phyloP scores from a whole-genome alignment of 2,113 vertebrate species.

The Sardina pilchardus region DNA sequence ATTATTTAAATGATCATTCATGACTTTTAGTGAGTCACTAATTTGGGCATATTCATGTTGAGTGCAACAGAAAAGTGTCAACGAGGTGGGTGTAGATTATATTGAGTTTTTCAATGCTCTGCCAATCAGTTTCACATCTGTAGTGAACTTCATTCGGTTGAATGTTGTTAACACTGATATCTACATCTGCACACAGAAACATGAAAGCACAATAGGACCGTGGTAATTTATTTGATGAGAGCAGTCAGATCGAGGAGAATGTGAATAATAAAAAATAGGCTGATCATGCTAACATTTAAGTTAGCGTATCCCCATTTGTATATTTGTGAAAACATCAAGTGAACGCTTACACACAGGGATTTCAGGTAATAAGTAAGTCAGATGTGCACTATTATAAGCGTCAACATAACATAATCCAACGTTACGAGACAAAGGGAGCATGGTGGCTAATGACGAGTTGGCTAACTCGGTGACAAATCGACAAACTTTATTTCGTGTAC shows the following conservation, averaged over 20 bases:
- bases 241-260: too few relatives aligned
- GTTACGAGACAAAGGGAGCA: too few relatives aligned
- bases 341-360: conserved; percentile 87
- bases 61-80: too few relatives aligned
- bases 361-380: too few relatives aligned
- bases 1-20: too few relatives aligned
- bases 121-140: conserved; percentile 89
- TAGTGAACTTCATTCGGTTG: conserved; percentile 94
- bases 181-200: conserved; percentile 77
- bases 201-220: background rate
- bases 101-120: conserved; percentile 89
- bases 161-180: conserved; percentile 90
- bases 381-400: too few relatives aligned
- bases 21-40: too few relatives aligned
- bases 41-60: too few relatives aligned
- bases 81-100: too few relatives aligned
- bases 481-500: background rate
- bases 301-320: too few relatives aligned
- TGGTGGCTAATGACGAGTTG: background rate
- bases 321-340: background rate
- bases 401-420: too few relatives aligned
- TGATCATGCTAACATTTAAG: background rate
- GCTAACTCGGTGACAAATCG: background rate
- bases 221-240: too few relatives aligned
- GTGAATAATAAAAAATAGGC: background rate